Evolutionary conservation across 2,797 vertebrate species (phyloP).

Genomic region (Hozukius guyotensis): DNA sequence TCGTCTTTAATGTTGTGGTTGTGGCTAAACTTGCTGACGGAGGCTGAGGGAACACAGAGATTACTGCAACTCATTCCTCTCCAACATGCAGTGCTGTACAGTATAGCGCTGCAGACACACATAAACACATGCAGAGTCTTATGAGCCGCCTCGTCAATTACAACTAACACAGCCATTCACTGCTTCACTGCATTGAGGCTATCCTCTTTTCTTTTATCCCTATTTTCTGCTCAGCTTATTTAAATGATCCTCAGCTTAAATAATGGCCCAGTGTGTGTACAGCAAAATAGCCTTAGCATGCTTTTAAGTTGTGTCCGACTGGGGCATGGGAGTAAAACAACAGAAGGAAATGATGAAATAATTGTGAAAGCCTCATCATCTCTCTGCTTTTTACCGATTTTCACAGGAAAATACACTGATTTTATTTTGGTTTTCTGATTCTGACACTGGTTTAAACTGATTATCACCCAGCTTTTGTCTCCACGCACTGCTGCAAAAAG

Average conservation of each 20-base stretch:
- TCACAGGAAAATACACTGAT: neutral
- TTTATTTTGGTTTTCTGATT: neutral
- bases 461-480: neutral
- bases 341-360: neutral
- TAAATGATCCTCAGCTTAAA: conserved; percentile 46
- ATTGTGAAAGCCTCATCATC: neutral
- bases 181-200: conserved; percentile 26
- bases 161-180: conserved; percentile 37
- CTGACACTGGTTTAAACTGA: neutral
- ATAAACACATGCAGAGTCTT: conserved; percentile 10
- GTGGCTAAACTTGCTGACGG: conserved; percentile 60
- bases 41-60: conserved; percentile 26
- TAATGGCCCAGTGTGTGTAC: conserved; percentile 33
- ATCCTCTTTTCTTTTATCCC: conserved; percentile 40
- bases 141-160: conserved; percentile 23
- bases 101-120: conserved; percentile 1
- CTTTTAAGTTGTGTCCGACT: conserved; percentile 6
- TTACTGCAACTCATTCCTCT: conserved; percentile 18
- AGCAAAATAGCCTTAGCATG: conserved; percentile 21
- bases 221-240: conserved; percentile 59
- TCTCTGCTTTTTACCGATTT: neutral
- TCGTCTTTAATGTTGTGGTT: conserved; percentile 67
- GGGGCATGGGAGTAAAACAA: conserved; percentile 7
- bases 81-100: neutral
- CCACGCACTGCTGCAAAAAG: neutral